Evolutionary conservation across 2,797 vertebrate genomes (phyloP).

Genomic region (Buceros bicornis): DNA sequence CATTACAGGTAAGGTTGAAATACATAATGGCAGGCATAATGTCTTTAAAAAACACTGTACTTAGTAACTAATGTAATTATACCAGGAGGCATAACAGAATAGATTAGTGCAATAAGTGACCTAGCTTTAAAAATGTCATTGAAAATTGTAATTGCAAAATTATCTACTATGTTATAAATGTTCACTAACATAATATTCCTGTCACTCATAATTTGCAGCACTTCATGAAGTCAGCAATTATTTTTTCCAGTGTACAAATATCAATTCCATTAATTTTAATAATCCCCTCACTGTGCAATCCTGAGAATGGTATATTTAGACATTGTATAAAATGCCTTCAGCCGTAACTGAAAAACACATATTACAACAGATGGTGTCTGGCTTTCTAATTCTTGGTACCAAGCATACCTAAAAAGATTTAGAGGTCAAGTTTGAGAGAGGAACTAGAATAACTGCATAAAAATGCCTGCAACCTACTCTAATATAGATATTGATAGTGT

Average conservation of each 20-base stretch:
- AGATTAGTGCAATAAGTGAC: constrained; percentile 56
- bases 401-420: not conserved
- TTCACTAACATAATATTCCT: constrained; percentile 37
- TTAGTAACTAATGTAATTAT: constrained; percentile 50
- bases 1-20: constrained; percentile 46
- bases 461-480: not conserved
- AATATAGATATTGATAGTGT: not conserved
- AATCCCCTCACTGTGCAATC: not conserved
- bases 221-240: constrained; percentile 61
- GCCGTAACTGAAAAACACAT: not conserved
- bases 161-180: constrained; percentile 42
- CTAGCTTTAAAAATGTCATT: constrained; percentile 59
- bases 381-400: not conserved
- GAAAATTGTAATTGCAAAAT: constrained; percentile 46
- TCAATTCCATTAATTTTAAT: constrained; percentile 63
- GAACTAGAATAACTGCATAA: not conserved
- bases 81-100: constrained; percentile 26
- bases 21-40: constrained; percentile 8
- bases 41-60: constrained; percentile 34
- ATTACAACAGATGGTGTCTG: not conserved
- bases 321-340: not conserved
- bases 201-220: constrained; percentile 49
- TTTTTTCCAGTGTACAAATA: constrained; percentile 49
- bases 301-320: not conserved
- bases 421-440: not conserved